Base-by-base conservation (phyloP, 1,140 invertebrate genomes). In the Drosophila murphyi region DNA sequence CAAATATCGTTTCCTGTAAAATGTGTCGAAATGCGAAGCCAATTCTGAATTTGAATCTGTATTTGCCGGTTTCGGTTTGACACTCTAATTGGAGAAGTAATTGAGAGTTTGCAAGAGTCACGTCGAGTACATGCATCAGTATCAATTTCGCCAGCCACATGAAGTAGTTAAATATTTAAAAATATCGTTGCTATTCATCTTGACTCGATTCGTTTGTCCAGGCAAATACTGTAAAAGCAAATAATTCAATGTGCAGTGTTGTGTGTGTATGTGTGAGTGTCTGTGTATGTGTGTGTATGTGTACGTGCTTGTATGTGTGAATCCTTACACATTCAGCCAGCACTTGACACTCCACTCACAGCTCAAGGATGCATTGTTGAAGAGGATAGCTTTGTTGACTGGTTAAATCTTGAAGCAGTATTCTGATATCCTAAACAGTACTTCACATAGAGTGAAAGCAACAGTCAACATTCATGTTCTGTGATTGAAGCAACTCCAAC, bases 271-370 rank as follows among this genome's bases (percentile, higher is more conserved):
- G 29, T 60, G 29, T 35, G 12, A 48, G 10, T 43, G 39, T n/a
- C 5, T 6, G 35, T 34, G 34, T 34, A 5, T 5, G 34, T 34
- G 34, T 34, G 1, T 2, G 34, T 5, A 5, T 4, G 34, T 34
- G 34, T 34, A 5, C 5, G 0, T 4, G 5, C 3, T 4, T 34
- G 20, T 57, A 20, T 47, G 41, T 45, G 43, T 60, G 43, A 35
- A 60, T 60, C 7, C 31, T 20, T 28, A 41, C 7, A 28, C 10
- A 56, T 32, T 59, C 56, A 59, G 8, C 31, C n/a, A 6, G 41
- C 56, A 59, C 56, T 59, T 47, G 32, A 34, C n/a, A 35, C 5
- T 12, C 51, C 55, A 45, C 55, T 57, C 37, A 29, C 29, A 31
- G 12, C 55, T 31, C 39, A 20, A 39, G 10, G 35, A 41, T 56